phyloP scores from a whole-genome alignment of 2,113 vertebrate genomes.

The Macroglossus sobrinus region DNA sequence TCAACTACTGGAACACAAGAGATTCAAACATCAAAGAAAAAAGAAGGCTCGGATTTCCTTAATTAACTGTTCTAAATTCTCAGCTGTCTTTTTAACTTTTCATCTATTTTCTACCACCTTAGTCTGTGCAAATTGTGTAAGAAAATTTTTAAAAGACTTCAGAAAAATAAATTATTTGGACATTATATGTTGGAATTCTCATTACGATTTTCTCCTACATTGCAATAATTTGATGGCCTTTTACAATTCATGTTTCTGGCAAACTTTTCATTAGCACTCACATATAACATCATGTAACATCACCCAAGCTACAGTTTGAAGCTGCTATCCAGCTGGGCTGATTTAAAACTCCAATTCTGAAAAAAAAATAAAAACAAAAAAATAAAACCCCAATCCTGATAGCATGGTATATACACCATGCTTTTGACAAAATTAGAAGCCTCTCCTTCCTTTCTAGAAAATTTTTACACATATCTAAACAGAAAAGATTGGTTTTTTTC shows the following conservation, averaged over 20 bases:
- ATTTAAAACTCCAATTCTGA: slow-evolving; percentile 46
- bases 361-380: too few relatives aligned
- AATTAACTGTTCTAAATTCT: slow-evolving; percentile 17
- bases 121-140: slow-evolving; percentile 46
- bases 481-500: background rate
- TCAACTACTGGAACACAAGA: background rate
- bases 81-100: slow-evolving; percentile 20
- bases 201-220: slow-evolving; percentile 29
- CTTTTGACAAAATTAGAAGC: slow-evolving; percentile 51
- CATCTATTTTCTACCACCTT: background rate
- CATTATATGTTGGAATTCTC: background rate
- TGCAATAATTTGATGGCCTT: slow-evolving; percentile 4
- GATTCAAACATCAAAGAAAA: background rate
- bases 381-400: slow-evolving; percentile 28
- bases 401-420: slow-evolving; percentile 37
- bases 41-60: background rate
- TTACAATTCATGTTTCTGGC: background rate
- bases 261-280: slow-evolving; percentile 43
- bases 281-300: background rate
- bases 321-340: slow-evolving; percentile 26
- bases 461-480: background rate
- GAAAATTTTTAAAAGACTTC: background rate
- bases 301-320: slow-evolving; percentile 31
- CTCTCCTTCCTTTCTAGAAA: slow-evolving; percentile 34
- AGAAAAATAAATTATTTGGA: slow-evolving; percentile 31